phyloP scores from a whole-genome alignment of 2,888 invertebrate species.

The Diaprepes abbreviatus region DNA sequence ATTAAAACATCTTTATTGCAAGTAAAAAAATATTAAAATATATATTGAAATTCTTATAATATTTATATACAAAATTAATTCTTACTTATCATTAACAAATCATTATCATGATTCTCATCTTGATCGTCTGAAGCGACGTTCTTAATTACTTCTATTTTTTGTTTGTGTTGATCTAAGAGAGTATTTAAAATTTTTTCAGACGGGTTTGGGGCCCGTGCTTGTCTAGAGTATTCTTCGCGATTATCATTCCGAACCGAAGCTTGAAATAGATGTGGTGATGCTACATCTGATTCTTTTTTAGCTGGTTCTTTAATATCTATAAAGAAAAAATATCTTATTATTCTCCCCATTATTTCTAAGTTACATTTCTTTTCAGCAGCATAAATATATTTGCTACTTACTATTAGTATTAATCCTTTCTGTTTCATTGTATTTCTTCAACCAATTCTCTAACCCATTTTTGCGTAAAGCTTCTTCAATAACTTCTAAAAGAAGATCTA shows the following conservation, averaged over 20 bases:
- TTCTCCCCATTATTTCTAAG: no score
- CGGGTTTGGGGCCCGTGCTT: background rate
- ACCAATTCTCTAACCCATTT: background rate
- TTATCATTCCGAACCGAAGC: background rate
- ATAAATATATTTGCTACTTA: background rate
- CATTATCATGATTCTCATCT: background rate
- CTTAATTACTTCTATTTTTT: conserved; percentile 42
- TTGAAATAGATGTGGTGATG: conserved; percentile 37
- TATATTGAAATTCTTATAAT: no score
- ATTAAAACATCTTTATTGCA: background rate
- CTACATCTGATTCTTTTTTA: background rate
- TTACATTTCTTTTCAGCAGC: no score
- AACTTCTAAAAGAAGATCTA: conserved; percentile 35
- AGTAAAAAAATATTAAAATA: no score
- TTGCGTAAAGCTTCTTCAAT: conserved; percentile 20
- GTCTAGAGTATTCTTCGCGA: conserved; percentile 23
- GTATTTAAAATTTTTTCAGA: conserved; percentile 30
- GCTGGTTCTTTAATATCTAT: background rate
- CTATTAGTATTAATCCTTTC: background rate
- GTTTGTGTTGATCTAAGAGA: conserved; percentile 44
- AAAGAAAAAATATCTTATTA: background rate
- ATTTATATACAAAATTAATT: conserved; percentile 25
- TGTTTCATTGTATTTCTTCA: background rate
- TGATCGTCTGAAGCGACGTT: conserved; percentile 38
- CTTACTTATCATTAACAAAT: conserved; percentile 50